Base-by-base conservation (phyloP, 2,797 vertebrate species). In the Catostomus latipinnis region DNA sequence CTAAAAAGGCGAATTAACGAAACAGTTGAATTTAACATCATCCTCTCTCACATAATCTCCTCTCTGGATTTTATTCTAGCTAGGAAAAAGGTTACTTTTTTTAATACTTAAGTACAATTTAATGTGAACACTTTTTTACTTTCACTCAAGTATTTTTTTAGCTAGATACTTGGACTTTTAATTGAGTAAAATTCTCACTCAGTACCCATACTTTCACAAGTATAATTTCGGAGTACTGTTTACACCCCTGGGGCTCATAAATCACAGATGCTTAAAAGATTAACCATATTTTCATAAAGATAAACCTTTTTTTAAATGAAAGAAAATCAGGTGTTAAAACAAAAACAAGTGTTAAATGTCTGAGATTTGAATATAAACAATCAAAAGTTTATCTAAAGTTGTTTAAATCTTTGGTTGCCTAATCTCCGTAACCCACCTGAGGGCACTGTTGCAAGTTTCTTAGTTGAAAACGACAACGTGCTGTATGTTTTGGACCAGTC, bases 401-500 rank as follows among this genome's bases (percentile, higher is more conserved):
- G 22, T 6, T 12, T 56, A 46, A 10, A 60, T 48, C 1, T 18
- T 50, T 54, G 74, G 68, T 61, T 34, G 34, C 34, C 57, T 81
- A 72, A 6, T 52, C 14, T 6, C 48, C 1, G 13, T 18, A 1
- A 11, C 16, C 74, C 77, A 71, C 72, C 22, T 56, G 76, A 76
- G 66, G 22, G 68, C 62, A 58, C 61, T 68, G 62, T 78, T 82
- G 18, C 0, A n/a, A 48, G 5, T 75, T 76, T 72, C 57, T 50
- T 14, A 68, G 14, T 52, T 5, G 14, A 50, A 74, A 6, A 18
- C 6, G 1, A 2, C 34, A 34, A 34, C 3, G 4, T 34, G 14
- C 6, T 49, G 14, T 22, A 18, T 48, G 43, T 13, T 22, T 60
- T 18, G 22, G 9, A 16, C 54, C 14, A 16, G 34, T 4, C 34